Evolutionary conservation across 2,113 vertebrate genomes (phyloP), one percentile per base, ranked within the genome.

Genomic region (Cathartes aura): DNA sequence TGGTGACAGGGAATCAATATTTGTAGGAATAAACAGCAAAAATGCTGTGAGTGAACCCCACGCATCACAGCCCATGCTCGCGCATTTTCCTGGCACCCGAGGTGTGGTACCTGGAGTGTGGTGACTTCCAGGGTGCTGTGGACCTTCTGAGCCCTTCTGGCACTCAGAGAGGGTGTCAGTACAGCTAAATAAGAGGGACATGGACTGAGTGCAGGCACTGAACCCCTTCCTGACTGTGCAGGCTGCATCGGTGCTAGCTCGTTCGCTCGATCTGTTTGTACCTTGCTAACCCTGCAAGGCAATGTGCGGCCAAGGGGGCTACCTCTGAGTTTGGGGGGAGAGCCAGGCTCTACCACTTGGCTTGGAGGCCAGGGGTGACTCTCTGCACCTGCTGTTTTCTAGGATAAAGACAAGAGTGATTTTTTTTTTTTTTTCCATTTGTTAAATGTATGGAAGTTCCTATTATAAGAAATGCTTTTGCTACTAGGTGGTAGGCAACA

Each of bases 11-110:
- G 58, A 84, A 58, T 56, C 53, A 58, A 6, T 68, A 68, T 74
- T 53, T 64, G 53, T 38, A 18, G 70, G 58, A 82, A 64, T 58
- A 87, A 59, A 80, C 26, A 88, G 64, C 24, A 42, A 87, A 95
- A 93, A 58, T 34, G 5, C 52, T 76, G 16, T 19, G 17, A 86
- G 23, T 24, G 15, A 90, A 22, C 30, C 20, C 22, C 34, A 67
- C 0, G 0, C 21, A 18, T 53, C 40, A 32, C 47, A 59, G 45
- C 10, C 20, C 34, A 36, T 7, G 30, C 32, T 82, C 52, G 17
- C 8, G 3, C 0, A 0, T 59, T 79, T 64, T 93, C 62, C 81
- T 75, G 66, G 34, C n/a, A 30, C 58, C 30, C 64, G 59, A 48
- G 59, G 3, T 38, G 29, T 27, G 14, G 20, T 36, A 30, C 20